Conservation (phyloP, 2,113 vertebrate species). For the Xerus inauris region DNA sequence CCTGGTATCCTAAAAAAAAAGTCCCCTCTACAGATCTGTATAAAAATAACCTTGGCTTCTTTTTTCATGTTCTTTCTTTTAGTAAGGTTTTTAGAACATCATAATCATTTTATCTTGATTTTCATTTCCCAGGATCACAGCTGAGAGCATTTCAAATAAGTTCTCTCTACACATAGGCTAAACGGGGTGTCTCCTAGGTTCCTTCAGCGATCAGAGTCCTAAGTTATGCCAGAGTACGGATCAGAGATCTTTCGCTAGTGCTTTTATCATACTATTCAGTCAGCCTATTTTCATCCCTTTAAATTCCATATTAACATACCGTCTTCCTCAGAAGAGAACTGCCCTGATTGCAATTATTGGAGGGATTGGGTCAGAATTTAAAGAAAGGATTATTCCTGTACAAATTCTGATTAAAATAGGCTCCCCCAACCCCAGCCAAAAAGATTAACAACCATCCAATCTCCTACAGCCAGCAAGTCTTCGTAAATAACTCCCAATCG, state of each 20-base stretch:
- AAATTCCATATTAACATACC: conserved; percentile 19
- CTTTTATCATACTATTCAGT: not conserved
- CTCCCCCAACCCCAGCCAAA: conserved; percentile 66
- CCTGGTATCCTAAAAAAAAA: too few species aligned
- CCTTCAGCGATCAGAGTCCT: not conserved
- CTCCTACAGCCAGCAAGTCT: conserved; percentile 71
- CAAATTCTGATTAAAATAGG: conserved; percentile 82
- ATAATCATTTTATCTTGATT: not conserved
- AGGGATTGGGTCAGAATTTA: conserved; percentile 75
- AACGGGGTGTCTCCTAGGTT: not conserved
- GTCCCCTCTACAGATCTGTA: too few species aligned
- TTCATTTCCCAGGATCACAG: not conserved
- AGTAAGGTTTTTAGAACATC: not conserved
- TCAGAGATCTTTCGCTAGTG: not conserved
- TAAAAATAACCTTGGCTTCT: conserved; percentile 22
- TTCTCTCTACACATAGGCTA: not conserved
- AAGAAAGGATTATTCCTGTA: conserved; percentile 79
- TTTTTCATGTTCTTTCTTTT: not conserved
- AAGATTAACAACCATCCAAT: conserved; percentile 79
- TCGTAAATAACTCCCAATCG: conserved; percentile 78
- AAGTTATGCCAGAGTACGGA: not conserved
- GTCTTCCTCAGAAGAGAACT: conserved; percentile 49
- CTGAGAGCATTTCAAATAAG: not conserved
- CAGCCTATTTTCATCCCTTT: not conserved
- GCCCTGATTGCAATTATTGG: conserved; percentile 61